These are phyloP conservation scores for Eufriesea mexicana DNA, from an alignment of 1,140 invertebrate genomes.

Conservation along the genomic window DNA sequence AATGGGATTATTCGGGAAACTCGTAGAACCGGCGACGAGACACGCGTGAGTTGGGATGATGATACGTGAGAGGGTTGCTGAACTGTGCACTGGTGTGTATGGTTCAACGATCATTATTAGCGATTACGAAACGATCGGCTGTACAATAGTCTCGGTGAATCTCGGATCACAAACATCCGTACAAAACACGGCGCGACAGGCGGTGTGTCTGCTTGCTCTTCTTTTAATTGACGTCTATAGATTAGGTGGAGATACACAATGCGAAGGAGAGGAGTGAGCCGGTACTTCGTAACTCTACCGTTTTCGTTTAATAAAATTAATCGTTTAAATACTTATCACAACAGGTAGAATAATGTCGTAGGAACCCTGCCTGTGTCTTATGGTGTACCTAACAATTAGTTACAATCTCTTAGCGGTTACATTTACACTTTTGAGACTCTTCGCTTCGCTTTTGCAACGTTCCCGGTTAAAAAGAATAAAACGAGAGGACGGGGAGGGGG, in stretches of 20 bases:
- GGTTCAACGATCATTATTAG: slow-evolving; percentile 68
- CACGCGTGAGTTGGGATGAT: background rate
- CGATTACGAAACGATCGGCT: slow-evolving; percentile 68
- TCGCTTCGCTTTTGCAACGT: slow-evolving; percentile 47
- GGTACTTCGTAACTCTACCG: slow-evolving; percentile 60
- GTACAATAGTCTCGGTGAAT: slow-evolving; percentile 60
- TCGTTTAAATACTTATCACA: slow-evolving; percentile 71
- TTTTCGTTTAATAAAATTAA: slow-evolving; percentile 69
- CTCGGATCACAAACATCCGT: slow-evolving; percentile 57
- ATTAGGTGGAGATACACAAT: slow-evolving; percentile 56
- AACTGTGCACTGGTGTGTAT: slow-evolving; percentile 41
- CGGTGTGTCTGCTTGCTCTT: background rate
- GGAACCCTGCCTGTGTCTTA: slow-evolving; percentile 69
- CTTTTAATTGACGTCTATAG: slow-evolving; percentile 65
- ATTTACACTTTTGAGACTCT: slow-evolving; percentile 14
- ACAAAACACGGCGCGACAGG: slow-evolving; percentile 57
- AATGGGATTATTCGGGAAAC: too few species aligned
- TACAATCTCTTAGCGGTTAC: slow-evolving; percentile 44
- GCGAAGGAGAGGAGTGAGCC: slow-evolving; percentile 31
- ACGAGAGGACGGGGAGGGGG: background rate
- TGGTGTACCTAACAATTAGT: slow-evolving; percentile 47
- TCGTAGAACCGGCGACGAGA: background rate
- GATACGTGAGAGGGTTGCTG: slow-evolving; percentile 26
- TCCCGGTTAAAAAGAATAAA: slow-evolving; percentile 11
- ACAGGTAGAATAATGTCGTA: slow-evolving; percentile 70